Base-by-base conservation (phyloP, 2,797 vertebrate species). In the Mallotus villosus region DNA sequence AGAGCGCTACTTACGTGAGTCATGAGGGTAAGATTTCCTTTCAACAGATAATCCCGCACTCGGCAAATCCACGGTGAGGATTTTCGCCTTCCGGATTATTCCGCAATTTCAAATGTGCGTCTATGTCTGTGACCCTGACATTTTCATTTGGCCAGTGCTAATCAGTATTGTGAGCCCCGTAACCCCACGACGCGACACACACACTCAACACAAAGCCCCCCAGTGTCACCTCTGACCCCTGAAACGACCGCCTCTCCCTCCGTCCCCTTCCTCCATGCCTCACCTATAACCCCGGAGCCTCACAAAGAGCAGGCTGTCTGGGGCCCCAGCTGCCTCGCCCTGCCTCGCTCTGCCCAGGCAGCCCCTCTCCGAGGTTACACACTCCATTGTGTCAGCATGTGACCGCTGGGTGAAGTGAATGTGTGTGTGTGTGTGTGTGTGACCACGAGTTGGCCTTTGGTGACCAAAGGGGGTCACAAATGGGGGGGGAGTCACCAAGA, bases 361-460 rank as follows among this genome's bases (percentile, higher is more conserved):
- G 9, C 11, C 29, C 29, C 34, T 34, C n/a, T 59, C n/a, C 34
- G 55, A 12, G 68, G 68, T 60, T 57, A 60, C 32, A n/a, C 22
- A 14, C 49, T 57, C 71, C 62, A 66, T 60, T 24, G 32, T 46
- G 53, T 59, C 25, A 66, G n/a, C 34, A 64, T 66, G 22, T 61
- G 55, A 72, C 63, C 63, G 1, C 22, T 65, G 29, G 21, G 41
- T n/a, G 14, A 17, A 34, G 60, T 34, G 29, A 1, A 22, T 27
- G 14, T 37, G 17, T 17, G 25, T 53, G 51, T 68, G 17, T 32
- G 25, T 68, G 24, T 55, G 46, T 67, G 24, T 59, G 55, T 70
- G 57, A 17, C 53, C 24, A 7, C 19, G 22, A 25, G 7, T 14
- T 60, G 58, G 24, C 58, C 57, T 22, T 22, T 9, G 5, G 57